Conservation (phyloP, 2,113 vertebrate genomes). For the Spermophilus dauricus region DNA sequence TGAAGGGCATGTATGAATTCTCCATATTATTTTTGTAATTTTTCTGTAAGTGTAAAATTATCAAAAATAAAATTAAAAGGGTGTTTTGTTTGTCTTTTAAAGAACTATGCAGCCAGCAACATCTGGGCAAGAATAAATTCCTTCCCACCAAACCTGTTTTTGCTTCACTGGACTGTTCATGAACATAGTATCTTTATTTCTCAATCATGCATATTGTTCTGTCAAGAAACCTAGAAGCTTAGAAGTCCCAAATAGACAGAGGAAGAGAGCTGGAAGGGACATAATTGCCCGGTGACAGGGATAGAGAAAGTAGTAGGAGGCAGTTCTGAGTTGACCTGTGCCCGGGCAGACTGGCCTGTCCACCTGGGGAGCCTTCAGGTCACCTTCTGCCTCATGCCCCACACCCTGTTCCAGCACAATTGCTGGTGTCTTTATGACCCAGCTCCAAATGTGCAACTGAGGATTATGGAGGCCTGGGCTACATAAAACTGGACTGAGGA, state of each 20-base stretch:
- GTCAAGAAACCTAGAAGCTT: slow-evolving; percentile 39
- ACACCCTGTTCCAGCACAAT: neutral
- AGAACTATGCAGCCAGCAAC: neutral
- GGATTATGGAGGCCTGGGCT: neutral
- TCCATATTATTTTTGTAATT: neutral
- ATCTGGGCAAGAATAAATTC: neutral
- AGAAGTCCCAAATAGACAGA: neutral
- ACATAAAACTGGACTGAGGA: neutral
- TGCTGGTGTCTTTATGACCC: neutral
- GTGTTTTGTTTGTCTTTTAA: neutral
- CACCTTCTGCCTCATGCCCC: too few species aligned
- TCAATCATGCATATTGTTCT: slow-evolving; percentile 21
- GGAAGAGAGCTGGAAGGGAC: neutral
- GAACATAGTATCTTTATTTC: slow-evolving; percentile 28
- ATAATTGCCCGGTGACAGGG: neutral
- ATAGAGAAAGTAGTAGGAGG: neutral
- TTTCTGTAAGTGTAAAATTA: slow-evolving; percentile 37
- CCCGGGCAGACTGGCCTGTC: neutral
- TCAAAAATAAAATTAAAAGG: slow-evolving; percentile 2
- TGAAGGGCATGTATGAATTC: neutral
- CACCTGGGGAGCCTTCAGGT: too few species aligned
- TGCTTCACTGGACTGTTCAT: neutral
- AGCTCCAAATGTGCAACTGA: neutral
- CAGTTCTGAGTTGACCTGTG: neutral
- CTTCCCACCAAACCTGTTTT: neutral